Base-by-base conservation (phyloP, 1,140 invertebrate species). In the Hylaeus volcanicus region DNA sequence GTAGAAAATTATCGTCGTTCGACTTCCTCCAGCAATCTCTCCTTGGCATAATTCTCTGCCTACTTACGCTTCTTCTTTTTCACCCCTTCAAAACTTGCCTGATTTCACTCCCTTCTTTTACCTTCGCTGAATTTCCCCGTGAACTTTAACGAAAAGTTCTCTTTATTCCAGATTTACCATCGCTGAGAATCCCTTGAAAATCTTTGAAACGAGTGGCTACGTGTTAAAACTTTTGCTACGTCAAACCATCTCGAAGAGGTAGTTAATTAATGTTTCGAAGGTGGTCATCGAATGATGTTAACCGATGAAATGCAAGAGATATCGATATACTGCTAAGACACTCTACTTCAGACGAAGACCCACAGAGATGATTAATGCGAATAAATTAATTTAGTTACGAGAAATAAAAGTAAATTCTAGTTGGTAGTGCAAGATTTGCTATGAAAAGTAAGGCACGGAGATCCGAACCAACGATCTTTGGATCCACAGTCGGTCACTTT, bases 1-100 rank as follows among this genome's bases (percentile, higher is more conserved):
- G 14, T 3, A 45, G 5, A 11, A n/a, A 66, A 66, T 66, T 66
- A 66, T 66, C n/a, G 26, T 15, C 15, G 45, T 66, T 66, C n/a
- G 43, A 48, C n/a, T 66, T 26, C 43, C 64, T 48, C 64, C 15
- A 15, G 41, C 51, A 48, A 66, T 48, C 64, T 48, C n/a, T 51
- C 14, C n/a, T 26, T 2, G 45, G 45, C 45, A 66, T 66, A 66
- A 66, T 66, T 66, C 43, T 66, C 45, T 43, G 64, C 15, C 64
- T 66, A 48, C 26, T 66, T 48, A 66, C 45, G 63, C 63, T 45
- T 41, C 63, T 65, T 65, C 63, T 65, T 45, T 45, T 65, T 66
- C 12, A 69, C n/a, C 14, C 51, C 26, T 12, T 2, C n/a, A 26
- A 70, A 37, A 55, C 26, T 55, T 37, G 15, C 14, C 14, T 51